Evolutionary conservation across 1,140 invertebrate species (phyloP), one percentile per base, ranked within the genome.

Genomic region (Lethrus apterus): DNA sequence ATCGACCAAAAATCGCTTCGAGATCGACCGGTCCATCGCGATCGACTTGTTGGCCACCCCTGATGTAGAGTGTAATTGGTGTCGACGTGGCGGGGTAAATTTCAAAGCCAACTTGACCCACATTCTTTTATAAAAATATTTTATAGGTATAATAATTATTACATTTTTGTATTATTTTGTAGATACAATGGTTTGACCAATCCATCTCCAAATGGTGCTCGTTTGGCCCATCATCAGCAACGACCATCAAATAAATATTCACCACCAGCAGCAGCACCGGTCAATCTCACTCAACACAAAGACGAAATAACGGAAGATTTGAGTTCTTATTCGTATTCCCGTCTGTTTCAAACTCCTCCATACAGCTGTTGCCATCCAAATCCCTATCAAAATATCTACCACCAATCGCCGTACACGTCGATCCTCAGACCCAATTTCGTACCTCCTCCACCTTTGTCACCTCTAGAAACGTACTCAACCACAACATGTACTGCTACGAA

Each of bases 231-330:
- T 19, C 24, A 54, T 20, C 55, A 59, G 0, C 50, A 58, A 11
- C 50, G 59, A n/a, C 46, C 62, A 2, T 51, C 55, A 15, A 50
- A 48, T 46, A 62, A 64, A 35, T 63, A 65, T 33, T 62, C 61
- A n/a, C 60, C 57, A 13, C 57, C 58, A n/a, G 43, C 59, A 2
- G 51, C 57, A 14, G 48, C 54, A 13, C 64, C 65, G 3, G 63
- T 67, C 1, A 67, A 67, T 35, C 55, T 67, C 15, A 57, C 62
- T 2, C 59, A 63, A 35, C 51, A 56, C 21, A 61, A 64, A 48
- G 57, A 60, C 34, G 56, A 63, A 41, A 24, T 49, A 9, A 48
- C 44, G 26, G 60, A 64, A 18, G 57, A 62, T 13, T 34, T 59
- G 23, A 44, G 52, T 10, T 52, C 52, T 29, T 55, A 52, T 11